phyloP scores from a whole-genome alignment of 1,140 invertebrate species.

The Meloidogyne hapla region DNA sequence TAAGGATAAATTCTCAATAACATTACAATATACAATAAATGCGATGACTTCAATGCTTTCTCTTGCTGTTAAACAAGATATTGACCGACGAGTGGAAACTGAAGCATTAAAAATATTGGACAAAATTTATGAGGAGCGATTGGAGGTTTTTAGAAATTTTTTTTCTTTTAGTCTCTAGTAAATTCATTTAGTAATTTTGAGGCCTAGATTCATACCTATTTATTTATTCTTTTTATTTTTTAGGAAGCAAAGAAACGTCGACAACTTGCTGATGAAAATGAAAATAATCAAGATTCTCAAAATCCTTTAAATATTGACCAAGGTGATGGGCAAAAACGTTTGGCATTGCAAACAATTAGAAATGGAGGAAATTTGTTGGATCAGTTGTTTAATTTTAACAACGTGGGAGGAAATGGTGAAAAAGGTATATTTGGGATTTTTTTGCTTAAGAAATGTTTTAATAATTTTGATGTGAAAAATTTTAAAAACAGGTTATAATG shows the following conservation, averaged over 20 bases:
- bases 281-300: neutral
- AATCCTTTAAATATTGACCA: neutral
- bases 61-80: conserved; percentile 18
- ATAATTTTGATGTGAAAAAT: no score
- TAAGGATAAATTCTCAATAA: conserved; percentile 15
- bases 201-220: no score
- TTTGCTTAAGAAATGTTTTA: no score
- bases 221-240: neutral
- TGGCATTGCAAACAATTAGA: neutral
- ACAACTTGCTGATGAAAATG: neutral
- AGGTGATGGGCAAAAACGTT: neutral
- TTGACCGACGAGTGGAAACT: conserved; percentile 18
- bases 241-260: neutral
- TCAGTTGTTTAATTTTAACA: neutral
- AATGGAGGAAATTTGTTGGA: neutral
- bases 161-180: no score
- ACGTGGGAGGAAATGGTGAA: neutral
- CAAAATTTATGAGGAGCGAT: neutral
- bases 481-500: neutral
- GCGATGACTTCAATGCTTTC: neutral
- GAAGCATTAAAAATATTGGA: conserved; percentile 33
- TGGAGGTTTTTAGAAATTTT: no score
- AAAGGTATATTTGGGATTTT: neutral
- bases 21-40: neutral
- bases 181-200: no score